Evolutionary conservation across 2,888 invertebrate genomes (phyloP).

Genomic region (Clitarchus hookeri): DNA sequence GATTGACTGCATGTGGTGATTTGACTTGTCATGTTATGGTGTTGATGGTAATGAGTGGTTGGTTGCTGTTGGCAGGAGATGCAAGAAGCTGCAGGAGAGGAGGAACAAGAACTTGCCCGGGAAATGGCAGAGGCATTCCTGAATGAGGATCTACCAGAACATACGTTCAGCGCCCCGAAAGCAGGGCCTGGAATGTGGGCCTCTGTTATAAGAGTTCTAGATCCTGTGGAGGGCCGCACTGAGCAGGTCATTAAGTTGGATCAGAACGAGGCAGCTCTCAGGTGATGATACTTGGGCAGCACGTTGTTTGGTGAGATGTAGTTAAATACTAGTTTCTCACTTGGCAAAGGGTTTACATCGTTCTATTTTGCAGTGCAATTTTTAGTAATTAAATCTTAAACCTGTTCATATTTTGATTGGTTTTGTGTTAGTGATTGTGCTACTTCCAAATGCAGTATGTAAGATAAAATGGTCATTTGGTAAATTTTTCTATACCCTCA

Average conservation of each 20-base stretch:
- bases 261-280: constrained; percentile 96
- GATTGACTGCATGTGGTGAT: constrained; percentile 23
- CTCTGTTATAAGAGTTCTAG: constrained; percentile 83
- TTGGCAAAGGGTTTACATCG: too few species aligned
- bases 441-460: too few species aligned
- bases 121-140: constrained; percentile 98
- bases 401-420: too few species aligned
- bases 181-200: constrained; percentile 98
- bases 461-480: too few species aligned
- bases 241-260: constrained; percentile 79
- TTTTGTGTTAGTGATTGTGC: too few species aligned
- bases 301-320: too few species aligned
- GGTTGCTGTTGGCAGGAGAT: constrained; percentile 66
- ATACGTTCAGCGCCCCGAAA: constrained; percentile 92
- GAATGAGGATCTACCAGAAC: constrained; percentile 92
- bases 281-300: constrained; percentile 56
- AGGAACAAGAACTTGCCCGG: constrained; percentile 89
- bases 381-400: too few species aligned
- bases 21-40: neutral
- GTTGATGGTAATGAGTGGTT: neutral
- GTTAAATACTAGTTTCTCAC: too few species aligned
- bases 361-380: too few species aligned
- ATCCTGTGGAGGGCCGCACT: constrained; percentile 81
- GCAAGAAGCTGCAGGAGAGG: constrained; percentile 95
- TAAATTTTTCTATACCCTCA: too few species aligned